Evolutionary conservation across 2,113 vertebrate genomes (phyloP).

Genomic region (Zapornia atra): DNA sequence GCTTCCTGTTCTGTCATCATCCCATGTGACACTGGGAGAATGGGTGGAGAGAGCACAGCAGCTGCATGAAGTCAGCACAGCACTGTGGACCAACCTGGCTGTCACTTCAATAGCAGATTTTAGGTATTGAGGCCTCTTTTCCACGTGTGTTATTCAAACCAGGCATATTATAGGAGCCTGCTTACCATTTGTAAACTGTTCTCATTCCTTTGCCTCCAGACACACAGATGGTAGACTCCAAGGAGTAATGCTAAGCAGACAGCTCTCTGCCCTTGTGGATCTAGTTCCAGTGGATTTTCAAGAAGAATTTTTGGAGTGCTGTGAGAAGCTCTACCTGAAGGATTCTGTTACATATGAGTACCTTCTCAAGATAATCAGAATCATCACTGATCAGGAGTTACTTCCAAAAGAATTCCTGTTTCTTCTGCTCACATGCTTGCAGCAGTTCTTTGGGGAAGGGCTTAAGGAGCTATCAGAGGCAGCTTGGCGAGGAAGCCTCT

Average conservation of each 20-base stretch:
- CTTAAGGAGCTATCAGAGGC: slow-evolving; percentile 72
- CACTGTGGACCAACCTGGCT: slow-evolving; percentile 91
- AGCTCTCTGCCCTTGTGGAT: slow-evolving; percentile 83
- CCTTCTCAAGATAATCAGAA: slow-evolving; percentile 81
- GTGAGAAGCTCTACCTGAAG: slow-evolving; percentile 79
- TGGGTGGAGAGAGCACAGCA: slow-evolving; percentile 88
- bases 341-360: slow-evolving; percentile 80
- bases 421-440: slow-evolving; percentile 83
- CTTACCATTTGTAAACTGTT: neutral
- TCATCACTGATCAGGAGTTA: slow-evolving; percentile 75
- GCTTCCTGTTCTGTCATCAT: slow-evolving; percentile 81
- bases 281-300: slow-evolving; percentile 82
- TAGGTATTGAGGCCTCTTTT: slow-evolving; percentile 77
- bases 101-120: slow-evolving; percentile 82
- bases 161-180: neutral
- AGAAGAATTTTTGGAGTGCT: slow-evolving; percentile 84
- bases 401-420: slow-evolving; percentile 85
- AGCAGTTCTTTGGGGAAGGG: slow-evolving; percentile 82
- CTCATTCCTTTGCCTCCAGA: slow-evolving; percentile 64
- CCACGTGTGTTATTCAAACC: neutral
- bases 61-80: slow-evolving; percentile 83
- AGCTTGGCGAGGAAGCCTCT: slow-evolving; percentile 84
- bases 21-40: slow-evolving; percentile 87
- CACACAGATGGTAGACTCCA: slow-evolving; percentile 86
- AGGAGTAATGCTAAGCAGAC: slow-evolving; percentile 80